Conservation (phyloP, 2,888 invertebrate genomes). For the Pandemis corylana region DNA sequence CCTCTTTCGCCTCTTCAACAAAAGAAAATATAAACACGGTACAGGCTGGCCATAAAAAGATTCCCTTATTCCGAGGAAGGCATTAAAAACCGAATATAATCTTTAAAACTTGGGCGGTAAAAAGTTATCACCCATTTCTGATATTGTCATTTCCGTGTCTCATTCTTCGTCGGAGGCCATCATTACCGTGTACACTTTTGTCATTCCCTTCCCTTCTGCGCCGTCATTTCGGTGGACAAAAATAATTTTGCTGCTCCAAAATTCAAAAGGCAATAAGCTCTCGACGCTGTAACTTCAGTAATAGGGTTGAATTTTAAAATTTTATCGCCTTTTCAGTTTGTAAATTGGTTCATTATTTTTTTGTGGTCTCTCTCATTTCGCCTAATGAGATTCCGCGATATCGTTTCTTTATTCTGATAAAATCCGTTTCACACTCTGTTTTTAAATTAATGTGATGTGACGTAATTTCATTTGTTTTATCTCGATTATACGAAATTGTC, state of each 20-base stretch:
- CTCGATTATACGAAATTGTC: neutral
- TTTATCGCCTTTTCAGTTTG: neutral
- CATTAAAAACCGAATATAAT: slow-evolving; percentile 26
- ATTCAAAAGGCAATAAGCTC: neutral
- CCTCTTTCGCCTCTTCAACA: slow-evolving; percentile 6
- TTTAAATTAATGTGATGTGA: slow-evolving; percentile 33
- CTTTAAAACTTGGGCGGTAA: slow-evolving; percentile 35
- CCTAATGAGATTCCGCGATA: slow-evolving; percentile 41
- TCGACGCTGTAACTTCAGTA: neutral
- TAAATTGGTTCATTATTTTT: slow-evolving; percentile 24
- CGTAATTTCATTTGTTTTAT: slow-evolving; percentile 25
- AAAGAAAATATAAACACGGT: slow-evolving; percentile 12
- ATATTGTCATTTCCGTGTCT: slow-evolving; percentile 40
- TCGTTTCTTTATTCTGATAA: slow-evolving; percentile 38
- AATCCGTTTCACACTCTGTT: slow-evolving; percentile 41
- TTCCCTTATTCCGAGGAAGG: slow-evolving; percentile 24
- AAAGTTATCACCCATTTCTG: slow-evolving; percentile 40
- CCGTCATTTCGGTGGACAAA: slow-evolving; percentile 32
- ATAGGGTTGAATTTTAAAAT: slow-evolving; percentile 18
- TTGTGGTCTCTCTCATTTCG: slow-evolving; percentile 36
- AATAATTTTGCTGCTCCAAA: slow-evolving; percentile 21
- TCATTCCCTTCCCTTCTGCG: slow-evolving; percentile 28
- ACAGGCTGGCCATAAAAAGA: slow-evolving; percentile 19
- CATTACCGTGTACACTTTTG: slow-evolving; percentile 42
- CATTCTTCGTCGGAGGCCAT: slow-evolving; percentile 33